phyloP scores from a whole-genome alignment of 2,888 invertebrate species.

The Sphaerophoria rueppellii region DNA sequence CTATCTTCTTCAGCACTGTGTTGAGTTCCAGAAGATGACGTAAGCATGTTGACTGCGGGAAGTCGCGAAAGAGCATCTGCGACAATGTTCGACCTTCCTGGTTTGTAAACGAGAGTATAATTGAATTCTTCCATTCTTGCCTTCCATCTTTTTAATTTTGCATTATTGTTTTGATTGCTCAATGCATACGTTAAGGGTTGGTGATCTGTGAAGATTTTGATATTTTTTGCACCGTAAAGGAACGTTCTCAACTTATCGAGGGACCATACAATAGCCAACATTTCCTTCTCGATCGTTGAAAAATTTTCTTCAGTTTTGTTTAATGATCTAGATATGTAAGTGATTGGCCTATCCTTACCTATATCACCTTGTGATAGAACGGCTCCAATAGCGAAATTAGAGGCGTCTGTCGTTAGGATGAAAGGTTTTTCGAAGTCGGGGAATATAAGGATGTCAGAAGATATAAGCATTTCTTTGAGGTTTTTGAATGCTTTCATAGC shows the following conservation, averaged over 20 bases:
- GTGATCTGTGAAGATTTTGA: background rate
- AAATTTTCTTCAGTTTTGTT: background rate
- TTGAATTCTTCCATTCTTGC: slow-evolving; percentile 40
- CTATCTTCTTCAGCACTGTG: slow-evolving; percentile 49
- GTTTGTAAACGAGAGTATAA: background rate
- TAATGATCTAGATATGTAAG: background rate
- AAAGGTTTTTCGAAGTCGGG: background rate
- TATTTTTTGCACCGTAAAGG: background rate
- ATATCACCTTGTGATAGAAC: background rate
- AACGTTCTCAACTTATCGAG: background rate
- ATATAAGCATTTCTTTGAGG: slow-evolving; percentile 7
- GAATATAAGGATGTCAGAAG: background rate
- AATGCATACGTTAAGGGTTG: background rate
- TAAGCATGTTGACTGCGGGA: too few species aligned
- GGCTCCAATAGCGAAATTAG: too few species aligned
- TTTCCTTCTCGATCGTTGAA: slow-evolving; percentile 30
- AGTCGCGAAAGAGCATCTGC: too few species aligned
- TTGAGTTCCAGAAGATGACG: too few species aligned
- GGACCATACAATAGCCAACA: slow-evolving; percentile 24
- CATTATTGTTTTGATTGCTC: slow-evolving; percentile 12
- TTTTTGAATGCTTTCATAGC: slow-evolving; percentile 12
- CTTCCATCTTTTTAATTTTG: slow-evolving; percentile 47
- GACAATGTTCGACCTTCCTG: too few species aligned
- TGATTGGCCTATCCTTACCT: background rate
- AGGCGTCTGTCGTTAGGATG: too few species aligned